Evolutionary conservation across 2,888 invertebrate genomes (phyloP), one percentile per base, ranked within the genome.

Genomic region (Ornithoptera alexandrae): DNA sequence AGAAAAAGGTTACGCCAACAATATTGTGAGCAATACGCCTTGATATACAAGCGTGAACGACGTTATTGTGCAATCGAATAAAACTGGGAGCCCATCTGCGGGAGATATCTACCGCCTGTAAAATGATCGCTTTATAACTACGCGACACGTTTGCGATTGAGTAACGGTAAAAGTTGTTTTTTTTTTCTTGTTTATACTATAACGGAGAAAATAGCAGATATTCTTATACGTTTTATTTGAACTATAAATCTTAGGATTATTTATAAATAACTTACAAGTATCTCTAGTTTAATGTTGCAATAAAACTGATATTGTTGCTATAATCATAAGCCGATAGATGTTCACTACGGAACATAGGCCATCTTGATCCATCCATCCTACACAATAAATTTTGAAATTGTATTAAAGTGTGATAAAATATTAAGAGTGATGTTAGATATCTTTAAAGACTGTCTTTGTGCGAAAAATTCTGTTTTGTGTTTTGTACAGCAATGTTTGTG

Each of bases 41-140:
- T 67, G 72, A 73, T 67, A 65, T 70, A 69, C 68, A 72, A 73
- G 74, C 74, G 72, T 75, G 71, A 78, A 78, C 75, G 75, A 75
- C 72, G 75, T 78, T 77, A 77, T 72, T 75, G 72, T 72, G 76
- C 73, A 78, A 79, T 79, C 77, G 77, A 76, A 75, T 78, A 73
- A 75, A 76, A 74, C 74, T 68, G 42, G 68, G 59, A 65, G 72
- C 76, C 74, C 75, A 77, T 78, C 74, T 78, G 78, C 72, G 75
- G 77, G 73, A 60, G 70, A 58, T 71, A 62, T 71, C 70, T 71
- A 60, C 67, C 69, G 72, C 71, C 65, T 62, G 70, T 58, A 65
- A 65, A 36, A 30, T n/a, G 30, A 20, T 5, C 12, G 53, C 2
- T n/a, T 76, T 76, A 68, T 30, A 6, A 57, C 10, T 18, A n/a